A percentile compares a stretch with the other conserved stretches of the same genome.
phyloP scores from a whole-genome alignment of 2,797 vertebrate genomes.

The Gadopsis marmoratus region DNA sequence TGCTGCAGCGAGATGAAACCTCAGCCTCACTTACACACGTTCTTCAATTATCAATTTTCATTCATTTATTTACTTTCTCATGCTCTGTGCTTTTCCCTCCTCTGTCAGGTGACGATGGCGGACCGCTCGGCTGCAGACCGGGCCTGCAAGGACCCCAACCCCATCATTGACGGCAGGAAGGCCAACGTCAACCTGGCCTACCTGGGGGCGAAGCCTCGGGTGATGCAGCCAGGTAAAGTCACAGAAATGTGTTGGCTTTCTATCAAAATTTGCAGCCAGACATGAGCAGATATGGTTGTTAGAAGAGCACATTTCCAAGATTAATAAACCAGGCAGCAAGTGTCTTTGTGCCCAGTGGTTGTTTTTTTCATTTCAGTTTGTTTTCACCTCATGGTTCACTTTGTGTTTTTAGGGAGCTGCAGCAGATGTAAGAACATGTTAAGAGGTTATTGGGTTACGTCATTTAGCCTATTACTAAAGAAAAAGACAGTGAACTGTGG shows the following conservation, averaged over 20 bases:
- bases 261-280: neutral
- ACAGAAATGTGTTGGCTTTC: neutral
- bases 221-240: constrained; percentile 96
- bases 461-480: neutral
- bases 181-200: constrained; percentile 99
- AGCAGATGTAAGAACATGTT: constrained; percentile 25
- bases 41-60: neutral
- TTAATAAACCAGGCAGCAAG: neutral
- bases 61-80: neutral
- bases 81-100: constrained; percentile 47
- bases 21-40: neutral
- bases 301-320: neutral
- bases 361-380: neutral
- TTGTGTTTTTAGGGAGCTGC: constrained; percentile 22
- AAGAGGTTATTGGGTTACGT: neutral
- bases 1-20: neutral
- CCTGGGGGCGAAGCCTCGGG: constrained; percentile 96
- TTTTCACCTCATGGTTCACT: constrained; percentile 26
- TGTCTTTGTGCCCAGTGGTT: neutral
- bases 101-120: constrained; percentile 95
- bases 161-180: constrained; percentile 98
- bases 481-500: neutral
- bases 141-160: constrained; percentile 98
- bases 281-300: neutral
- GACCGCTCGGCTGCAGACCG: constrained; percentile 96